A percentile compares a stretch with the other conserved stretches of the same genome.
These are phyloP conservation scores for Kuschelorhynchus macadamiae DNA, from an alignment of 2,888 invertebrate species.

Conservation along the genomic window DNA sequence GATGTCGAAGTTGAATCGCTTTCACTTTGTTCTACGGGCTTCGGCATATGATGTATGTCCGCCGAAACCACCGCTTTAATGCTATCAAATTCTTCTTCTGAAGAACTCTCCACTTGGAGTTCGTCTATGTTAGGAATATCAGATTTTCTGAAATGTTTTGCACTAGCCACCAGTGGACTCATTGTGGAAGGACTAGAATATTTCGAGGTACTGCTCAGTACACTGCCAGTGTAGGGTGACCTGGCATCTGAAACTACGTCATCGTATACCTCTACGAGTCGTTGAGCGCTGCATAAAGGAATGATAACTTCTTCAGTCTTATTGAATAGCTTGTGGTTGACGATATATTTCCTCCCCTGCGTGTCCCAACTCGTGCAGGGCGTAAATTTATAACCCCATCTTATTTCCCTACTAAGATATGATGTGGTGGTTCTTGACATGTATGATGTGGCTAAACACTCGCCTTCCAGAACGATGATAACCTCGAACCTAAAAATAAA, in stretches of 20 bases:
- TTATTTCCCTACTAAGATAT: constrained; percentile 84
- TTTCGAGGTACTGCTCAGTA: constrained; percentile 15
- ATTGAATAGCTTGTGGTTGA: constrained; percentile 77
- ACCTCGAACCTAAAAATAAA: constrained; percentile 78
- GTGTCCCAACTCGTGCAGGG: constrained; percentile 70
- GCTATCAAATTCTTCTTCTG: constrained; percentile 24
- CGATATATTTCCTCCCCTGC: constrained; percentile 72
- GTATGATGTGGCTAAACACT: constrained; percentile 83
- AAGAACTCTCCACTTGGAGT: constrained; percentile 15
- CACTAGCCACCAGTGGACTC: constrained; percentile 21
- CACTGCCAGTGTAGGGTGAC: constrained; percentile 12
- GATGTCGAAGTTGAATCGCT: constrained; percentile 11
- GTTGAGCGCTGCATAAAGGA: constrained; percentile 89
- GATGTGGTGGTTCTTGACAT: constrained; percentile 82
- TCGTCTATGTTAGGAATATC: constrained; percentile 11
- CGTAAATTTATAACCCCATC: constrained; percentile 87
- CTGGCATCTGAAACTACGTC: constrained; percentile 33
- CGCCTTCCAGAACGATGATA: constrained; percentile 86
- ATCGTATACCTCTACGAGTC: constrained; percentile 78
- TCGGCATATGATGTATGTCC: constrained; percentile 24
- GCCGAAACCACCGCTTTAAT: constrained; percentile 20
- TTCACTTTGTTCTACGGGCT: neutral
- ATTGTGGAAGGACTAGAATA: constrained; percentile 44
- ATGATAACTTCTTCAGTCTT: constrained; percentile 78
- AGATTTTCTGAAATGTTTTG: constrained; percentile 20